Evolutionary conservation across 1,140 invertebrate genomes (phyloP), one percentile per base, ranked within the genome.

Genomic region (Lucilia sericata): DNA sequence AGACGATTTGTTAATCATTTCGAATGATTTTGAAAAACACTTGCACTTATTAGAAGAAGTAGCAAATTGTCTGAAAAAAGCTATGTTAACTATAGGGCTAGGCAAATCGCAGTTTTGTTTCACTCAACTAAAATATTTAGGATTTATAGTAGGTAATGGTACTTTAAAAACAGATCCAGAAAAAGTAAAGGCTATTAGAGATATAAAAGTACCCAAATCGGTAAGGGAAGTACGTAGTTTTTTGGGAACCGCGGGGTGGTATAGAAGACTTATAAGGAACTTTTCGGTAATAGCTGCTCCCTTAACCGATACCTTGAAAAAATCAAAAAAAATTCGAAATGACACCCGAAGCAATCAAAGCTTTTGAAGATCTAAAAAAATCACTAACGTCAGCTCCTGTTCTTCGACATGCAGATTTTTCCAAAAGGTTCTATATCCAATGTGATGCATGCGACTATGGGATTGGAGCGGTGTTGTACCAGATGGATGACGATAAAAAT

Each of bases 1-100:
- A 0, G 93, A 93, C 86, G 93, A 94, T 83, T 87, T 93, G 2
- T 85, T 93, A 0, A 85, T 93, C 17, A 88, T 88, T 42, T 87
- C 86, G 4, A 83, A 87, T 8, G 88, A 85, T 17, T 90, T 91
- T 78, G 88, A 92, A 7, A 86, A 91, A 17, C 92, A 93, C 25
- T 30, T 30, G 25, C 25, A 30, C 25, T 30, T 84, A 83, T 93
- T 0, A 30, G 84, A n/a, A 83, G 91, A 34, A 55, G 93, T 0
- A 21, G 75, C 75, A 60, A 84, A n/a, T 34, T 86, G 25, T 30
- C 25, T 30, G 25, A 30, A 30, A 30, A 30, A 30, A 30, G 25
- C 25, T 30, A 3, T 2, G 3, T 30, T 30, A 30, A 30, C 25
- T 30, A 30, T 30, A 30, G 25, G 25, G 25, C 25, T 30, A 30